Evolutionary conservation across 2,113 vertebrate genomes (phyloP).

Genomic region (Tretioscincus oriximinensis): DNA sequence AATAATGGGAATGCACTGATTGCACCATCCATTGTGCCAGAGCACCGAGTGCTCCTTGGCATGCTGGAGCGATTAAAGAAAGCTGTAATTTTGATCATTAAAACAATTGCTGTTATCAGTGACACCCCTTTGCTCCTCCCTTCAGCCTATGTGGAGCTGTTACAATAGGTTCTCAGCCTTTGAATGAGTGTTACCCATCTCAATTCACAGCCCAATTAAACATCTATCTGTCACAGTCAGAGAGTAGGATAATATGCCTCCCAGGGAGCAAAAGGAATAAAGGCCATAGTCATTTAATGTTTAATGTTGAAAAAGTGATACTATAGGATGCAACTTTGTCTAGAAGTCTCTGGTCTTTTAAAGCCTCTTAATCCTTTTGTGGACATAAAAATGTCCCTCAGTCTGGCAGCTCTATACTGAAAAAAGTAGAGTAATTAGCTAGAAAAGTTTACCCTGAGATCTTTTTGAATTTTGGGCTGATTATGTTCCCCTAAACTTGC

Average conservation of each 20-base stretch:
- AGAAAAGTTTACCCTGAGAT: not conserved
- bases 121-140: not conserved
- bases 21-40: not conserved
- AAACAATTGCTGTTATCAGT: constrained; percentile 11
- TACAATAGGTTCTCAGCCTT: not conserved
- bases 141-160: not conserved
- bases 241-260: not conserved
- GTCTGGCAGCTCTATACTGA: not conserved
- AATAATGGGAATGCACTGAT: constrained; percentile 1
- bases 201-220: not conserved
- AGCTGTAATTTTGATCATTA: constrained; percentile 13
- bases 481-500: not conserved
- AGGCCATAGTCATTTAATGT: not conserved
- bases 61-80: not conserved
- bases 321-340: not conserved
- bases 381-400: not conserved
- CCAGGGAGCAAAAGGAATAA: not conserved
- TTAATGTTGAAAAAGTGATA: not conserved
- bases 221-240: not conserved
- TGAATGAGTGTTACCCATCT: not conserved
- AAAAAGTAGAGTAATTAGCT: not conserved
- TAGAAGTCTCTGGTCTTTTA: not conserved
- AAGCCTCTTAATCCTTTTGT: not conserved
- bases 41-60: not conserved
- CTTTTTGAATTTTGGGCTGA: not conserved